Conservation (phyloP, 2,113 vertebrate genomes). For the Hemichromis elongatus region DNA sequence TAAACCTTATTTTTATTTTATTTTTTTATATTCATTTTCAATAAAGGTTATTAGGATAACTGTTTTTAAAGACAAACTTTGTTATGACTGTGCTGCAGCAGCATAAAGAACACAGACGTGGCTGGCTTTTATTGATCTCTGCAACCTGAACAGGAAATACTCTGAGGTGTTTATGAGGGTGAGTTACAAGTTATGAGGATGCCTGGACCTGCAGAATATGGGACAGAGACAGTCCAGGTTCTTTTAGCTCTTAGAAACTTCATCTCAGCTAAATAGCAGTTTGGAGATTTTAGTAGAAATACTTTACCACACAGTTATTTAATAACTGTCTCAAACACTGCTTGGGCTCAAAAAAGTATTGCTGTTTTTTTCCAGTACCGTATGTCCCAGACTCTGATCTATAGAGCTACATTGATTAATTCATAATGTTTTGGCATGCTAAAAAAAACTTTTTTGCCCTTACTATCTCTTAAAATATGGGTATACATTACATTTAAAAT, state of each 20-base stretch:
- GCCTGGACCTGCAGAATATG: constrained; percentile 22
- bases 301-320: neutral
- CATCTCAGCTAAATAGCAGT: neutral
- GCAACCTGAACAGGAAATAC: constrained; percentile 72
- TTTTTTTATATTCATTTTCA: neutral
- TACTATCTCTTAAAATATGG: neutral
- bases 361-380: neutral
- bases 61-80: neutral
- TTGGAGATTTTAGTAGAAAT: neutral
- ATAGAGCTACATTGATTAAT: neutral
- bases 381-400: neutral
- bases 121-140: constrained; percentile 61
- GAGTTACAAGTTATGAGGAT: constrained; percentile 59
- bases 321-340: neutral
- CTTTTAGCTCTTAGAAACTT: neutral
- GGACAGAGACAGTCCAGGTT: constrained; percentile 23
- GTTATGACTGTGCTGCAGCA: neutral
- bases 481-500: neutral
- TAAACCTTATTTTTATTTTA: neutral
- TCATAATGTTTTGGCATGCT: neutral
- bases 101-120: neutral
- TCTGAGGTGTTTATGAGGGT: constrained; percentile 73
- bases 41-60: neutral
- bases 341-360: neutral
- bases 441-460: neutral